A percentile compares a stretch with the other conserved stretches of the same genome.
Conservation (phyloP, 1,140 invertebrate species). For the Radopholus similis region DNA sequence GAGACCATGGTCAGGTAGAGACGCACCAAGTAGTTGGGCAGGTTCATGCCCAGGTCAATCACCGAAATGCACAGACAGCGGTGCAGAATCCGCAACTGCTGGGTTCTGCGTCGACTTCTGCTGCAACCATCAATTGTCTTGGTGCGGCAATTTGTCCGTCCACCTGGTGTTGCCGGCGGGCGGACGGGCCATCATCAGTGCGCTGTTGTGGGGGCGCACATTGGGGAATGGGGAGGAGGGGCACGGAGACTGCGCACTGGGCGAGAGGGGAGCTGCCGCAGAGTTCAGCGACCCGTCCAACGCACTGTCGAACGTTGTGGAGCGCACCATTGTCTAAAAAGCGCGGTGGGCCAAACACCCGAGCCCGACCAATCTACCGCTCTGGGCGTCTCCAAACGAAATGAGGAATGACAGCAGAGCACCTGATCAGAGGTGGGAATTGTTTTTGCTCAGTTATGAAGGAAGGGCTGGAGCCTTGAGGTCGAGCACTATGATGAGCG, state of each 20-base stretch:
- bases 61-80: constrained; percentile 51
- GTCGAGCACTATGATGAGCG: constrained; percentile 50
- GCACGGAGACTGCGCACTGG: not conserved
- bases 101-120: constrained; percentile 34
- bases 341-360: not conserved
- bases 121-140: not conserved
- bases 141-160: too few species aligned
- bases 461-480: too few species aligned
- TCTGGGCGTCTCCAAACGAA: not conserved
- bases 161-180: too few species aligned
- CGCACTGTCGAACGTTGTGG: not conserved
- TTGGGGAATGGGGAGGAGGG: too few species aligned
- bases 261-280: not conserved
- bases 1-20: constrained; percentile 44
- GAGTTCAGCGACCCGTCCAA: not conserved
- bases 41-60: constrained; percentile 52
- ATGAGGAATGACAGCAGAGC: constrained; percentile 26
- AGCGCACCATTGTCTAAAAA: not conserved
- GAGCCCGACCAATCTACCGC: not conserved
- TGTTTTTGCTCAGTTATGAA: too few species aligned
- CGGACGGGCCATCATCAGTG: too few species aligned
- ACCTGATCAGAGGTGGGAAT: too few species aligned
- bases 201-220: too few species aligned
- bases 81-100: constrained; percentile 51
- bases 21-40: constrained; percentile 51